Percentiles rank a stretch among this genome's conserved stretches.
Conservation (phyloP, 2,888 invertebrate genomes). For the Rhynchonema sp. region DNA sequence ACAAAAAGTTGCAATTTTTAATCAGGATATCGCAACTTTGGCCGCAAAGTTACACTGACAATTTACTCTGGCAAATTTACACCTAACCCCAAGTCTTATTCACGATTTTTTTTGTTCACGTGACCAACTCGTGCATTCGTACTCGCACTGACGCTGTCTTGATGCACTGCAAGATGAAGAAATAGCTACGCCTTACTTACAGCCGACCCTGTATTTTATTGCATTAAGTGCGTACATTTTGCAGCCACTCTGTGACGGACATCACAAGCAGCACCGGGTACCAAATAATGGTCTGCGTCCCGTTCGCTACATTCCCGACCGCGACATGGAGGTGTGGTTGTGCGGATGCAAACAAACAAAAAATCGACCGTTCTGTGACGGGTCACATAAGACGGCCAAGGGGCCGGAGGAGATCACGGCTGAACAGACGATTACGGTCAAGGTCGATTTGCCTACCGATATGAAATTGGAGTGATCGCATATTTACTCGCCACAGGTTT, state of each 20-base stretch:
- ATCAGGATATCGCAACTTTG: too few species aligned
- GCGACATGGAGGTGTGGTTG: constrained; percentile 44
- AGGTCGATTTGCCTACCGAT: neutral
- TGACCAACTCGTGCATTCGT: too few species aligned
- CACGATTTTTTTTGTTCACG: too few species aligned
- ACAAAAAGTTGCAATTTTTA: too few species aligned
- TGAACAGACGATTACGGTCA: neutral
- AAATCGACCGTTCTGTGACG: constrained; percentile 87
- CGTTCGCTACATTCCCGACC: constrained; percentile 53
- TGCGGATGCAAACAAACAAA: constrained; percentile 92
- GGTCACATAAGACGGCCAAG: constrained; percentile 45
- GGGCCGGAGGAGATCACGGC: neutral
- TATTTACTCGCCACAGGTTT: neutral
- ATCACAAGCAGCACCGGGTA: constrained; percentile 56
- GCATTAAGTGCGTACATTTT: neutral
- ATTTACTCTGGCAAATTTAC: too few species aligned
- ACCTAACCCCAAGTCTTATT: too few species aligned
- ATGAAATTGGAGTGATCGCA: neutral
- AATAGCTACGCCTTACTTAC: neutral
- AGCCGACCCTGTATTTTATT: neutral
- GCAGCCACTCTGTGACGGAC: constrained; percentile 80
- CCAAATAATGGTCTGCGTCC: constrained; percentile 49
- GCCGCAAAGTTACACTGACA: too few species aligned
- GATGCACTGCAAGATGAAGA: too few species aligned
- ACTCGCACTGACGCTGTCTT: too few species aligned